Conservation (phyloP, 2,888 invertebrate genomes). For the Syrphus vitripennis region DNA sequence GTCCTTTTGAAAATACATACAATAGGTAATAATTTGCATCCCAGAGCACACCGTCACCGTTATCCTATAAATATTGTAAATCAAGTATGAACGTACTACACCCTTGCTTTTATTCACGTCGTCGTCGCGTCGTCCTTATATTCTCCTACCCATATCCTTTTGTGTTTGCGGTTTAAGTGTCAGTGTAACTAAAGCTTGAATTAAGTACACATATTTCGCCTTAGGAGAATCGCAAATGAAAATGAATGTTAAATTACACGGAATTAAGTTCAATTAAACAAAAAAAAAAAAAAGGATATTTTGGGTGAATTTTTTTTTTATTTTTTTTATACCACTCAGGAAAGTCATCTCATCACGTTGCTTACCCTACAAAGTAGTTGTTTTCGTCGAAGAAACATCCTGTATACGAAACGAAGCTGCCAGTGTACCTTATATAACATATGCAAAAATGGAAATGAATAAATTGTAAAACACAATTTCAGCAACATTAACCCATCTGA, state of each 20-base stretch:
- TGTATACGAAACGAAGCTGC: not conserved
- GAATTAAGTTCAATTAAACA: slow-evolving; percentile 70
- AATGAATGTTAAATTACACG: slow-evolving; percentile 67
- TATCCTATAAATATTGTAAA: not conserved
- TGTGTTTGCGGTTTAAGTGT: slow-evolving; percentile 42
- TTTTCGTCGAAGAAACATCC: not conserved
- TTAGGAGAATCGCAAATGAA: slow-evolving; percentile 36
- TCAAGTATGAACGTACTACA: not conserved
- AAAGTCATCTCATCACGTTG: not conserved
- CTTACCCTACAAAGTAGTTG: not conserved
- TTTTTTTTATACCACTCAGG: not conserved
- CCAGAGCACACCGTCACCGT: not conserved
- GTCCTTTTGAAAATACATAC: slow-evolving; percentile 18
- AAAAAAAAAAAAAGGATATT: slow-evolving; percentile 64
- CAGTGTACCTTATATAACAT: slow-evolving; percentile 10
- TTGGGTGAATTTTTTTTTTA: slow-evolving; percentile 44
- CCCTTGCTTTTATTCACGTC: not conserved
- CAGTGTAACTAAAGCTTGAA: slow-evolving; percentile 11
- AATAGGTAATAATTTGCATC: not conserved
- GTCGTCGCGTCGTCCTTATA: too few relatives aligned
- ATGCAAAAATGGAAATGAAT: slow-evolving; percentile 43
- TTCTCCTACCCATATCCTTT: not conserved
- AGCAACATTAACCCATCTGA: slow-evolving; percentile 53
- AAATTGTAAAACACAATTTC: slow-evolving; percentile 63
- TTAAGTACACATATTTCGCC: slow-evolving; percentile 19